Base-by-base conservation (phyloP, 2,797 vertebrate species). In the Pseudochromis fuscus region DNA sequence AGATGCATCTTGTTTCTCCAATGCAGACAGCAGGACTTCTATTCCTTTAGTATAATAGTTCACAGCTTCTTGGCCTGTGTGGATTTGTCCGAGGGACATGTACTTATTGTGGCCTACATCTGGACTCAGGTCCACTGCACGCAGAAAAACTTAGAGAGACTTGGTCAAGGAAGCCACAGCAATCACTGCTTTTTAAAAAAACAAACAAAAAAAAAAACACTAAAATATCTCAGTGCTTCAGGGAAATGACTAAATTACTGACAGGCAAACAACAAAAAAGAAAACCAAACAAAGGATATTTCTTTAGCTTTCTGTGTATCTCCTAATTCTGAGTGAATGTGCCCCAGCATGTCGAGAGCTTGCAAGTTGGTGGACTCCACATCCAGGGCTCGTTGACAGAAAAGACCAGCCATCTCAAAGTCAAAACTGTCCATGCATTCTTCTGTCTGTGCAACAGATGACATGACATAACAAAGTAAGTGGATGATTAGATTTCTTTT, bases 31-130 rank as follows among this genome's bases (percentile, higher is more conserved):
- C 67, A 96, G 88, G 40, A 95, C 67, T 65, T 95, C 89, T 65
- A 93, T 90, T 72, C 95, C 95, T 85, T 82, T 95, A 2, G 64
- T 93, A 79, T 95, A 96, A 84, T 89, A 94, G 28, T 90, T 87
- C 37, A 95, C 88, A 37, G 94, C 92, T 74, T 95, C 94, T 23
- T 88, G 83, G 21, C 93, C 93, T 1, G 92, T 89, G 73, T 95
- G 91, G 67, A 95, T 94, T 89, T 96, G 95, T 15, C 95, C 95
- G 57, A 96, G 88, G 79, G 93, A 95, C 95, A 96, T 95, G 83
- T 95, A 95, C 69, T 95, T 96, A 85, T 91, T 89, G 69, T 95
- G 94, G 56, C 95, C 94, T 27, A 77, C 84, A 42, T 94, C 94
- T 38, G 94, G 95, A 50, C 94, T 94, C 40, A 95, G 72, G 58